These are phyloP conservation scores for Pampus argenteus DNA, from an alignment of 2,797 vertebrate species.

Conservation along the genomic window DNA sequence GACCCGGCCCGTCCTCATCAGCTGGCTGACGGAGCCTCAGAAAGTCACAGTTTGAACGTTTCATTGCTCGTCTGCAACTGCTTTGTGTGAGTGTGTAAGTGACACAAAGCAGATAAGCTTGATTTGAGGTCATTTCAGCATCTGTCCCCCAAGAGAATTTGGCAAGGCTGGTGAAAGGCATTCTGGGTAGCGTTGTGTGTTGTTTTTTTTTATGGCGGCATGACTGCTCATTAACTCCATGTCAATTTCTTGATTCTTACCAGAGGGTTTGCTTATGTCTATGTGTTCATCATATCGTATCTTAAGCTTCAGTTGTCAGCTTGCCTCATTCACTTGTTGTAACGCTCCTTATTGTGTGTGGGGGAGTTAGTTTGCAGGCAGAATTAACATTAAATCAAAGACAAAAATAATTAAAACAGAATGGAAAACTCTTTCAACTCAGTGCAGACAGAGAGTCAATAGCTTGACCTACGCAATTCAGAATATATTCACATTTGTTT, in stretches of 20 bases:
- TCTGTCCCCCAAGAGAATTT: conserved; percentile 36
- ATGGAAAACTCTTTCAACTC: conserved; percentile 29
- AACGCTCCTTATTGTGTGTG: conserved; percentile 21
- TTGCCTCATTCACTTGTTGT: conserved; percentile 29
- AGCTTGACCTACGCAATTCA: conserved; percentile 26
- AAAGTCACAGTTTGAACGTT: conserved; percentile 53
- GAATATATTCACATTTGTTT: conserved; percentile 1
- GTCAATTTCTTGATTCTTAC: conserved; percentile 69
- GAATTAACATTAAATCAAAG: conserved; percentile 33
- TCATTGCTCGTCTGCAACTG: conserved; percentile 36
- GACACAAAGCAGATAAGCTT: conserved; percentile 60
- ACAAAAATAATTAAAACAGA: conserved; percentile 41
- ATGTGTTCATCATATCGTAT: conserved; percentile 44
- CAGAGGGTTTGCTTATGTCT: conserved; percentile 70
- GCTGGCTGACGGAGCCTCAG: conserved; percentile 40
- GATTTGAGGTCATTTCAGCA: conserved; percentile 67
- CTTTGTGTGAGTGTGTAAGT: conserved; percentile 39
- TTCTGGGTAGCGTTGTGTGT: conserved; percentile 71
- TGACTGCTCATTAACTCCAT: conserved; percentile 69
- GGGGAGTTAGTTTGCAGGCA: conserved; percentile 36
- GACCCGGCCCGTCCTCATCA: conserved; percentile 59
- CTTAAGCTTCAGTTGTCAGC: conserved; percentile 50
- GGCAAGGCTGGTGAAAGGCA: conserved; percentile 59
- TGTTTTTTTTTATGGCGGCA: conserved; percentile 69
- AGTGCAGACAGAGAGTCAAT: conserved; percentile 21